Evolutionary conservation across 2,113 vertebrate genomes (phyloP).

Genomic region (Natator depressus): DNA sequence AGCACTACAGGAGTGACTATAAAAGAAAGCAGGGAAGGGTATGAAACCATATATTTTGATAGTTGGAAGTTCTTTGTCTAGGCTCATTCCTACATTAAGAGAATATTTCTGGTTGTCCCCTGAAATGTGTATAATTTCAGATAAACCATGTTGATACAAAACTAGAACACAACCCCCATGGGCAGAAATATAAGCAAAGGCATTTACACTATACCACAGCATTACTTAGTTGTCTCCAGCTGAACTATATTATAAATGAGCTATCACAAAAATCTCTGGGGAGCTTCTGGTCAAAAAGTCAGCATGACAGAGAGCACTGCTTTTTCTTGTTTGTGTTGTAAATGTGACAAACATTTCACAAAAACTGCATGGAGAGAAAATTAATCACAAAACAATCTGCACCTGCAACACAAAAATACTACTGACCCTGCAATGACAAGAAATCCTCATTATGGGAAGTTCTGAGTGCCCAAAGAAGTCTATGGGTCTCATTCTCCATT

Average conservation of each 20-base stretch:
- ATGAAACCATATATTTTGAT: not conserved
- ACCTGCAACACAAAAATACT: not conserved
- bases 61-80: conserved; percentile 52
- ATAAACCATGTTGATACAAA: conserved; percentile 60
- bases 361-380: not conserved
- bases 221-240: conserved; percentile 61
- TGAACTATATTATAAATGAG: conserved; percentile 67
- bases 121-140: conserved; percentile 60
- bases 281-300: conserved; percentile 58
- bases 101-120: conserved; percentile 53
- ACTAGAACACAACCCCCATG: not conserved
- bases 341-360: not conserved
- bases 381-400: not conserved
- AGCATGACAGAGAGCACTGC: not conserved
- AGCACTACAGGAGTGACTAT: not conserved
- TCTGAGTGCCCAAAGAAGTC: not conserved
- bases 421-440: not conserved
- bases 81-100: conserved; percentile 44
- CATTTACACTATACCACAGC: conserved; percentile 59
- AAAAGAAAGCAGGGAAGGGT: not conserved
- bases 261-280: conserved; percentile 52
- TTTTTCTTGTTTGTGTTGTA: not conserved
- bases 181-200: conserved; percentile 59
- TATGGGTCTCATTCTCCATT: not conserved
- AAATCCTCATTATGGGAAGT: not conserved